Conservation (phyloP, 1,140 invertebrate species). For the Tribolium castaneum region DNA sequence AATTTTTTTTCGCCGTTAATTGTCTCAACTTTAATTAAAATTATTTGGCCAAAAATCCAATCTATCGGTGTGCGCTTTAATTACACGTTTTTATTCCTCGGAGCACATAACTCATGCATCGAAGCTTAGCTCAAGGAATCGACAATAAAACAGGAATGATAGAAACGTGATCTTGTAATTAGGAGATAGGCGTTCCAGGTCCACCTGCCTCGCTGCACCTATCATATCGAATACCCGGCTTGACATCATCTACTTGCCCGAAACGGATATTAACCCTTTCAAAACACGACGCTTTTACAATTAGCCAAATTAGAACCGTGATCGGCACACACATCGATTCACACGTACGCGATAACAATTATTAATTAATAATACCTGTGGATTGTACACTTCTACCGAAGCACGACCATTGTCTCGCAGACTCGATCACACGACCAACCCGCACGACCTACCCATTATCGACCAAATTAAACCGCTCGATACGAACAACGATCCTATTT, state of each 20-base stretch:
- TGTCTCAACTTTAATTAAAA: slow-evolving; percentile 38
- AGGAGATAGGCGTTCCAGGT: slow-evolving; percentile 54
- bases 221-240: slow-evolving; percentile 34
- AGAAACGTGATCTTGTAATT: slow-evolving; percentile 61
- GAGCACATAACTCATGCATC: slow-evolving; percentile 50
- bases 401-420: not conserved
- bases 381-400: not conserved
- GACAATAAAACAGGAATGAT: slow-evolving; percentile 60
- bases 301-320: slow-evolving; percentile 1
- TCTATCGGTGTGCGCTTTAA: slow-evolving; percentile 53
- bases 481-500: not conserved
- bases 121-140: slow-evolving; percentile 51
- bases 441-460: not conserved
- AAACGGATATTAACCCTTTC: slow-evolving; percentile 36
- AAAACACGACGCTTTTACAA: not conserved
- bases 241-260: slow-evolving; percentile 9
- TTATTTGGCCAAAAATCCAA: slow-evolving; percentile 47
- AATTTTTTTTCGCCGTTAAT: slow-evolving; percentile 23
- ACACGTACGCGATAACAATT: slow-evolving; percentile 4
- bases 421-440: not conserved
- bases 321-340: not conserved
- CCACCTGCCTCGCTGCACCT: slow-evolving; percentile 50
- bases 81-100: slow-evolving; percentile 47
- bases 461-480: not conserved
- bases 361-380: slow-evolving; percentile 17